These are phyloP conservation scores for Mesorhabditis sp. DNA, from an alignment of 2,888 invertebrate genomes.

Conservation along the genomic window DNA sequence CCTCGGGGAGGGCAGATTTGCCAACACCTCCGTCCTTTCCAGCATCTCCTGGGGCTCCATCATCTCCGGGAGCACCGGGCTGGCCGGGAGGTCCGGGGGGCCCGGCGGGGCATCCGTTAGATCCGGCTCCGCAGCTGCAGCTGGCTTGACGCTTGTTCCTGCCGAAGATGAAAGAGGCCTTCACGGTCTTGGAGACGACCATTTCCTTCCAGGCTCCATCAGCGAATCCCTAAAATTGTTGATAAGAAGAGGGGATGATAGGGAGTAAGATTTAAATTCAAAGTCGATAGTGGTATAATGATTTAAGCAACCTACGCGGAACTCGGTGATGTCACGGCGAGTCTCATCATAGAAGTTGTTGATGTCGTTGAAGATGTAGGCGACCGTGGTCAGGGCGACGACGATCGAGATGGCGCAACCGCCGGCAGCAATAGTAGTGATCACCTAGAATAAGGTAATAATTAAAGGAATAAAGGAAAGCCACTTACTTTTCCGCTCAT, in stretches of 20 bases:
- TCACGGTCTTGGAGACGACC: not conserved
- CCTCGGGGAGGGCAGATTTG: conserved; percentile 4
- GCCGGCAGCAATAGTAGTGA: conserved; percentile 8
- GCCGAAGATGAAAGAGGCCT: conserved; percentile 14
- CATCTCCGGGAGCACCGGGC: not conserved
- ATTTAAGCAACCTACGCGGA: conserved; percentile 18
- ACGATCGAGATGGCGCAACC: conserved; percentile 18
- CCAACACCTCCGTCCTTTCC: conserved; percentile 2
- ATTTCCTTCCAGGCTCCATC: conserved; percentile 27
- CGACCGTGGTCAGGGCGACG: conserved; percentile 23
- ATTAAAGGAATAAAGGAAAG: too few species aligned
- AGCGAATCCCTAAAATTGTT: conserved; percentile 20
- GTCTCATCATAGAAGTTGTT: conserved; percentile 27
- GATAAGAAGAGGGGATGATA: not conserved
- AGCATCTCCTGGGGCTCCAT: conserved; percentile 2
- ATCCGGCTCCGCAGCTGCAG: conserved; percentile 34
- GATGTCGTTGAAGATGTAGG: conserved; percentile 29
- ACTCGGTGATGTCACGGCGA: conserved; percentile 27
- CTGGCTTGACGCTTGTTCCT: conserved; percentile 27
- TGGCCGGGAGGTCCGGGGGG: conserved; percentile 35
- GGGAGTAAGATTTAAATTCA: not conserved
- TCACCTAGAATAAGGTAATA: not conserved
- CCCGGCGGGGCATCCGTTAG: conserved; percentile 40
- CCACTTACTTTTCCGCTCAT: not conserved
- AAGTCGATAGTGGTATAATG: not conserved